Percentiles rank a stretch among this genome's conserved stretches.
Evolutionary conservation across 1,140 invertebrate species (phyloP).

Genomic region (Caenorhabditis latens): DNA sequence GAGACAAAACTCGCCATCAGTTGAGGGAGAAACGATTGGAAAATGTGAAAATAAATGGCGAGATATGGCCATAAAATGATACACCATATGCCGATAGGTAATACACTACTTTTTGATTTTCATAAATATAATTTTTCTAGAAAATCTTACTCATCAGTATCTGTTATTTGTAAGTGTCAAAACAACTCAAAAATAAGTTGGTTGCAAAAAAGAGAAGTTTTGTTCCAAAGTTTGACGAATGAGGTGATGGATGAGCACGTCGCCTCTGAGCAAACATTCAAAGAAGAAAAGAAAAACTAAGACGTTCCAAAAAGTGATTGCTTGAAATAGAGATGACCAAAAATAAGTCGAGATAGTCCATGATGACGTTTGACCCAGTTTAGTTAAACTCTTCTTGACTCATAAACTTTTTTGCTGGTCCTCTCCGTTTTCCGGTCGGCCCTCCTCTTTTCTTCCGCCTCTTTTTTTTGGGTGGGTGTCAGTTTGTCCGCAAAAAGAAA

Average conservation of each 20-base stretch:
- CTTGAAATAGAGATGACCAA: neutral
- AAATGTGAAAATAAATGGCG: constrained; percentile 28
- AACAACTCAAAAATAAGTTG: neutral
- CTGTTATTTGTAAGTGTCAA: neutral
- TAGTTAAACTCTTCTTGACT: neutral
- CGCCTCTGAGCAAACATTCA: neutral
- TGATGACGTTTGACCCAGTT: constrained; percentile 32
- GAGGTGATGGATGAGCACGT: constrained; percentile 45
- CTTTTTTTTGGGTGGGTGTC: constrained; percentile 46
- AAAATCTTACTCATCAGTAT: neutral
- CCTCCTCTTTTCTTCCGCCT: neutral
- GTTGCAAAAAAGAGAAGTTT: constrained; percentile 38
- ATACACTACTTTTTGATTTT: neutral
- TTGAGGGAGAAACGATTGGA: neutral
- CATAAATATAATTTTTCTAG: neutral
- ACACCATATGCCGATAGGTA: neutral
- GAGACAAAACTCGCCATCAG: constrained; percentile 6
- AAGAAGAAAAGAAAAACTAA: neutral
- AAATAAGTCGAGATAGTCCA: neutral
- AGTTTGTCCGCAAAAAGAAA: constrained; percentile 35
- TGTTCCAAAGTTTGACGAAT: constrained; percentile 17
- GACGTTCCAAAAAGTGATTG: neutral
- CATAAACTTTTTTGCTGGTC: constrained; percentile 32
- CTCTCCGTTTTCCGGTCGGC: constrained; percentile 31
- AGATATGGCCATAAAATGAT: constrained; percentile 39